Evolutionary conservation across 1,140 invertebrate genomes (phyloP).

Genomic region (Rhagoletis zephyria): DNA sequence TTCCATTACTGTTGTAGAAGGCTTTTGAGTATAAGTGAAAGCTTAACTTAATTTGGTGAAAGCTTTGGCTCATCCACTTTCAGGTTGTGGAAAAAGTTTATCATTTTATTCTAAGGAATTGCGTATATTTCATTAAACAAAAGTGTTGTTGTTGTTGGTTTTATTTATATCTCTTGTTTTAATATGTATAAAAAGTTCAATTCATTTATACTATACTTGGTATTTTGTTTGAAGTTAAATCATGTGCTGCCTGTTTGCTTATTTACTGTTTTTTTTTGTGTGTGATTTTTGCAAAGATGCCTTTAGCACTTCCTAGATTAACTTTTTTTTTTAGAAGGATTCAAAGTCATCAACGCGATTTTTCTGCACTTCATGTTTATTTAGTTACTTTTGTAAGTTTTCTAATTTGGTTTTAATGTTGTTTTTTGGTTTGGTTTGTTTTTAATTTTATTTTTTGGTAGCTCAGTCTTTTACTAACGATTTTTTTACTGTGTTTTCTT

Average conservation of each 20-base stretch:
- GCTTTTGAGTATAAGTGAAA: no score
- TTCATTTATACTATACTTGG: neutral
- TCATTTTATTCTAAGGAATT: no score
- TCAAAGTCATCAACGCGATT: neutral
- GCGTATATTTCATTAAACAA: no score
- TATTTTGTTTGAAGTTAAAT: no score
- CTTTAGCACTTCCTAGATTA: neutral
- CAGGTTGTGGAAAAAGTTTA: no score
- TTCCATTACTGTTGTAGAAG: no score
- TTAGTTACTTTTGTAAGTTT: neutral
- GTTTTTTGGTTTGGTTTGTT: neutral
- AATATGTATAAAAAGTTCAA: neutral
- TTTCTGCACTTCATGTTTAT: neutral
- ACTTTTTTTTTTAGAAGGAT: neutral
- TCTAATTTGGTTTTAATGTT: neutral
- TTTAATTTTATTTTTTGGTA: conserved; percentile 44
- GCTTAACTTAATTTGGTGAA: no score
- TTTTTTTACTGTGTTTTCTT: neutral
- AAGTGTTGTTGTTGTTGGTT: neutral
- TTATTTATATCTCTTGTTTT: neutral
- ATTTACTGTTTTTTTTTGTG: neutral
- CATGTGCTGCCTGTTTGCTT: no score
- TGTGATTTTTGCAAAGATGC: neutral
- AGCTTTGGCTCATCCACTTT: no score
- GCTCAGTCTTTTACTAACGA: conserved; percentile 55